Base-by-base conservation (phyloP, 2,797 vertebrate genomes). In the Champsocephalus gunnari region DNA sequence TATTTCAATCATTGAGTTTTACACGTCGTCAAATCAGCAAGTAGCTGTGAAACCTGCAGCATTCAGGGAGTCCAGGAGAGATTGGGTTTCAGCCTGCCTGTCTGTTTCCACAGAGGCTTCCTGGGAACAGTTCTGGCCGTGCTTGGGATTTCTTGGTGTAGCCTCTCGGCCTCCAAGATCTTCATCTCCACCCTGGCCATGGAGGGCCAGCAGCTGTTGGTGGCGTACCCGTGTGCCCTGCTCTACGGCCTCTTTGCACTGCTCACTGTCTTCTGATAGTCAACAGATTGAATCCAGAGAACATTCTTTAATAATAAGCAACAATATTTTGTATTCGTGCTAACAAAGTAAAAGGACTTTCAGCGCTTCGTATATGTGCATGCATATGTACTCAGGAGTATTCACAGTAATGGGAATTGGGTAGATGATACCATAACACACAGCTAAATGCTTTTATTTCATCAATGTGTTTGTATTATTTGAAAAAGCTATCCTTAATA, bases 81-180 rank as follows among this genome's bases (percentile, higher is more conserved):
- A 24, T 44, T 64, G 51, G 32, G 14, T 12, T 49, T 17, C 9
- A 13, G 2, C n/a, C 14, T 14, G 49, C 4, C 54, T 56, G 41
- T 24, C 51, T 69, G 32, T 79, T 54, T 80, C 60, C 32, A 63
- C 94, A 98, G 97, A 87, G 96, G 96, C 1, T 72, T 95, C 92
- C 50, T 96, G 82, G 96, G 96, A 72, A 90, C 96, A 32, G 70
- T 97, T 66, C 91, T 98, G 73, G 95, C 96, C 1, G 88, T 95
- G 67, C 82, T 92, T 19, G 94, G 96, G 79, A 96, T 98, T 67
- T 95, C 96, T 80, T 98, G 97, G 97, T 98, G 97, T 89, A 97
- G 97, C 67, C 95, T 97, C 77, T 99, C 97, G 0, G 97, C 97
- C 66, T 98, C 97, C 73, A 98, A 98, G 92, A 97, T 98, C 93